Base-by-base conservation (phyloP, 2,797 vertebrate genomes). In the Intellagama lesueurii region DNA sequence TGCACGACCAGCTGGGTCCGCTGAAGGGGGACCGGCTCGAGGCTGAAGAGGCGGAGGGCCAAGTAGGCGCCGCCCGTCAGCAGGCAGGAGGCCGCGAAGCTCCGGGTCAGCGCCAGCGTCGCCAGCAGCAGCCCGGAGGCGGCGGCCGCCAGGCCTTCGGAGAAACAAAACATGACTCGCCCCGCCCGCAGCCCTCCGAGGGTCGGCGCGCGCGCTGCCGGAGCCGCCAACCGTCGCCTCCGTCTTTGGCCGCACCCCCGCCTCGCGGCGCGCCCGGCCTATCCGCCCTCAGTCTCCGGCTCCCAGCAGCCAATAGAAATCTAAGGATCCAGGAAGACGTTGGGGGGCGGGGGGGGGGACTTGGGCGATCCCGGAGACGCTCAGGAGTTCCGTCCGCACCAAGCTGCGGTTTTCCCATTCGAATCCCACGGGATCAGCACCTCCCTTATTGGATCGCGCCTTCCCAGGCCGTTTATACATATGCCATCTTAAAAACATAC, bases 161-260 rank as follows among this genome's bases (percentile, higher is more conserved):
- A 97, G 40, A 94, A 9, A 94, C 96, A 97, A 96, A 98, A 95
- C 98, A 98, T 98, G 52, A 40, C n/a, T n/a, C n/a, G n/a, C 49
- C 19, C 17, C 24, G 9, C 8, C 52, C 52, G 52, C 52, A 0
- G 9, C 14, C 52, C 52, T 56, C 14, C 9, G 14, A 8, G 2
- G 52, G 3, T 3, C 83, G 9, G 44, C 44, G 30, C 69, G 2
- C 1, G 4, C 22, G n/a, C 22, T 12, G 49, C 70, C 19, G 4
- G 6, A 7, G 30, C 7, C 5, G 9, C 47, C n/a, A 0, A 6
- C 11, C 28, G 82, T 7, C 0, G 26, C 9, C 30, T 5, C 1
- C 9, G 9, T 0, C 44, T 6, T 19, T 49, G 68, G 47, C 14
- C 11, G 26, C 35, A 86, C 40, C 76, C 81, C 66, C 56, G 16